Evolutionary conservation across 2,888 invertebrate species (phyloP).

Genomic region (Drosophila mercatorum): DNA sequence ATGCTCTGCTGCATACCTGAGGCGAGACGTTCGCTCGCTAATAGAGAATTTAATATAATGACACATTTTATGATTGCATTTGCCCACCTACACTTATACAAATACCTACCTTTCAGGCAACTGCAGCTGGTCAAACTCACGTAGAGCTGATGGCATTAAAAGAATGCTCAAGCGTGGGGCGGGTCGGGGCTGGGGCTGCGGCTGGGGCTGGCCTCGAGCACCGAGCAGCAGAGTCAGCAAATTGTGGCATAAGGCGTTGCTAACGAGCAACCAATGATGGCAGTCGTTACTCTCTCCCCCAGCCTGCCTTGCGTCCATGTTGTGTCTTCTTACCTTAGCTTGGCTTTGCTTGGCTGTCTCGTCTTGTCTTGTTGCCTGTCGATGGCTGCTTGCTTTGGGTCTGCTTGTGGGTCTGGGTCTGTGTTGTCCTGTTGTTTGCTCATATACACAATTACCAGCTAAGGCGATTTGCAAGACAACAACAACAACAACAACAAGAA

Average conservation of each 20-base stretch:
- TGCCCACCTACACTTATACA: slow-evolving; percentile 24
- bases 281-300: not conserved
- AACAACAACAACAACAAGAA: slow-evolving; percentile 24
- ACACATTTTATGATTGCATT: slow-evolving; percentile 79
- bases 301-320: not conserved
- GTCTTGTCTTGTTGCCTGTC: slow-evolving; percentile 37
- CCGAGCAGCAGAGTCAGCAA: slow-evolving; percentile 70
- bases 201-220: not conserved
- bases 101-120: not conserved
- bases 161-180: slow-evolving; percentile 37
- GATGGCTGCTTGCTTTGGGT: slow-evolving; percentile 25
- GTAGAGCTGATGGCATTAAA: slow-evolving; percentile 52
- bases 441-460: slow-evolving; percentile 78
- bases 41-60: slow-evolving; percentile 68
- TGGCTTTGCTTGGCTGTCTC: slow-evolving; percentile 17
- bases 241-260: slow-evolving; percentile 61
- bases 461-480: slow-evolving; percentile 73
- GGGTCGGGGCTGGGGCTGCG: not conserved
- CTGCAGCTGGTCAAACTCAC: slow-evolving; percentile 73
- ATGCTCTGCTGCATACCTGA: slow-evolving; percentile 53
- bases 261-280: slow-evolving; percentile 45
- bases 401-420: not conserved
- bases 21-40: slow-evolving; percentile 18
- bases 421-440: slow-evolving; percentile 56
- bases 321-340: slow-evolving; percentile 20